Base-by-base conservation (phyloP, 2,797 vertebrate genomes). In the Gobio occitaniae region DNA sequence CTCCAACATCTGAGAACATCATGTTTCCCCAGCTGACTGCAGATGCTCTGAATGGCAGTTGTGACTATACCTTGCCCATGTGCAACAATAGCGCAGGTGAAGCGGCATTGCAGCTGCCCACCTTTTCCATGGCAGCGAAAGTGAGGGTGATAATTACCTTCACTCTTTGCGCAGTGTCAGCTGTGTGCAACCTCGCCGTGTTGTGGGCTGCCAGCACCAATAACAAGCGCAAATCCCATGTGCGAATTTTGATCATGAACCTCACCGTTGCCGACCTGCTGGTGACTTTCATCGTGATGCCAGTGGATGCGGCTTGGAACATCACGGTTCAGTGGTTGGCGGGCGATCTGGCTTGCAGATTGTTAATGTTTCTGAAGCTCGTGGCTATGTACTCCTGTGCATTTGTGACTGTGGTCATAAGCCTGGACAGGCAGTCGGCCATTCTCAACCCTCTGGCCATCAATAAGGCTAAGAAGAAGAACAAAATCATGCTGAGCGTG, bases 201-300 rank as follows among this genome's bases (percentile, higher is more conserved):
- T 87, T 96, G 36, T 95, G 95, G 93, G 94, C 94, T 0, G 94
- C 95, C 54, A 65, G 92, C 79, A 93, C 92, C 86, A 94, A 93
- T 44, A 93, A 94, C 65, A 95, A 92, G 80, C 95, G 95, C 89
- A 95, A 94, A 86, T 96, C 96, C 0, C 96, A 96, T 69, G 94
- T 96, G 25, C 84, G 95, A 80, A 95, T 95, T 84, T 92, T 96
- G 17, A 96, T 96, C 21, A 94, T 96, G 87, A 95, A 96, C 91
- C 92, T 96, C 85, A 96, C 95, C 0, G 92, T 92, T 38, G 96
- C 96, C 0, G 96, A 96, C 89, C 92, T 96, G 83, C 91, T 96
- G 88, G 95, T 96, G 83, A 96, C 96, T 19, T 96, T 96, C 86
- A 94, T 96, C 21, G 96, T 96, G 80, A 96, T 96, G 96, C 96